Evolutionary conservation across 2,888 invertebrate species (phyloP).

Genomic region (Cosmia pyralina): DNA sequence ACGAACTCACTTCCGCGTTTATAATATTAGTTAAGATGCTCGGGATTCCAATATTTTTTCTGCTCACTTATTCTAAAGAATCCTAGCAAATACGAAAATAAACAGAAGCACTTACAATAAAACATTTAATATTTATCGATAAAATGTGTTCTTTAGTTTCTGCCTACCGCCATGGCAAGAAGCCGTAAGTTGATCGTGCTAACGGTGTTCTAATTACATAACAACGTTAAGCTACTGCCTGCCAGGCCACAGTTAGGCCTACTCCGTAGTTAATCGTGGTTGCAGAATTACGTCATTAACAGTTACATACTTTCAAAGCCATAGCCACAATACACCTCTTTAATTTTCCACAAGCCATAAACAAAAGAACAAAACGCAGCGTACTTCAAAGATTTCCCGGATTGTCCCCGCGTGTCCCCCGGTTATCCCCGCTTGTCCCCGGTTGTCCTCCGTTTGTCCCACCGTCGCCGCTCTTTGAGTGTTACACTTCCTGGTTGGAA

Average conservation of each 20-base stretch:
- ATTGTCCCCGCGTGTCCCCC: conserved; percentile 39
- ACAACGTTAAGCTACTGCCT: not conserved
- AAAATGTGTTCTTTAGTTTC: not conserved
- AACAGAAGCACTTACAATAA: not conserved
- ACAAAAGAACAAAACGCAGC: conserved; percentile 56
- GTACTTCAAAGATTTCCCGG: conserved; percentile 58
- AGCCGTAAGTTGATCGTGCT: no score
- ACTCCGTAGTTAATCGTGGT: not conserved
- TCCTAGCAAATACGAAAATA: not conserved
- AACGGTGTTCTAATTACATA: not conserved
- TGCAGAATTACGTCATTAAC: conserved; percentile 8
- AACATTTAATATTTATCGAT: not conserved
- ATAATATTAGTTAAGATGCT: not conserved
- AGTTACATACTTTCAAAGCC: conserved; percentile 18
- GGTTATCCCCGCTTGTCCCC: conserved; percentile 25
- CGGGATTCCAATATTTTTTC: not conserved
- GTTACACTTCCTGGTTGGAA: conserved; percentile 40
- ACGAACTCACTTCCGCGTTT: no score
- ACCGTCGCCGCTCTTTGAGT: conserved; percentile 41
- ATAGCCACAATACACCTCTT: conserved; percentile 27
- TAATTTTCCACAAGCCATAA: conserved; percentile 41
- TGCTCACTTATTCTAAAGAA: not conserved
- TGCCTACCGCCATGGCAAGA: no score
- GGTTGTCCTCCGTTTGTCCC: conserved; percentile 32
- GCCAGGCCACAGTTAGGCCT: no score